Evolutionary conservation across 2,888 invertebrate species (phyloP).

Genomic region (Masnerella sp.): DNA sequence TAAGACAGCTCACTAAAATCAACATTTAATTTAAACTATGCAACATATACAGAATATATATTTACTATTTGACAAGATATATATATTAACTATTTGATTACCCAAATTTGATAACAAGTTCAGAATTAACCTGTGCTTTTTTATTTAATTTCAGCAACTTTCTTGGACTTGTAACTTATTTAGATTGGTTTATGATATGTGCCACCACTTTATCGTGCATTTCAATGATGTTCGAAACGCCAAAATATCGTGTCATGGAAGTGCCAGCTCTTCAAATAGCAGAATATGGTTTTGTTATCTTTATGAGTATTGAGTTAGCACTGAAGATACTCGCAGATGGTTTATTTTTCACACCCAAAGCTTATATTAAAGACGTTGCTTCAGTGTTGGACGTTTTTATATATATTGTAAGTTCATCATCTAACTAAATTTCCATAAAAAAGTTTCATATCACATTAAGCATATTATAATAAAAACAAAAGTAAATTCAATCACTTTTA

Average conservation of each 20-base stretch:
- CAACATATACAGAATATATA: not conserved
- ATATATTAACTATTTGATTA: no score
- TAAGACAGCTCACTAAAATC: no score
- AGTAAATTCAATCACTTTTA: no score
- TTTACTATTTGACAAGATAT: no score
- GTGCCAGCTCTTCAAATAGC: slow-evolving; percentile 95
- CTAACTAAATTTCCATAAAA: not conserved
- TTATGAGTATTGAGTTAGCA: slow-evolving; percentile 97
- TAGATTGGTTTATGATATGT: slow-evolving; percentile 99
- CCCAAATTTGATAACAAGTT: no score
- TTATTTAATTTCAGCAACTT: slow-evolving; percentile 85
- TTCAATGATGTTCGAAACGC: slow-evolving; percentile 99
- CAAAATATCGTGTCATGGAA: slow-evolving; percentile 95
- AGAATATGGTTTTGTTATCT: slow-evolving; percentile 98
- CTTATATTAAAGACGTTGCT: slow-evolving; percentile 98
- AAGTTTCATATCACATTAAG: no score
- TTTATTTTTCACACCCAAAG: slow-evolving; percentile 98
- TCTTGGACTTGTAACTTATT: slow-evolving; percentile 96
- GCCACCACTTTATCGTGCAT: slow-evolving; percentile 98
- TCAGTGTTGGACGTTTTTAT: slow-evolving; percentile 98
- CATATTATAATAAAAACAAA: no score
- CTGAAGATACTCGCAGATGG: slow-evolving; percentile 98
- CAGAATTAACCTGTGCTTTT: no score
- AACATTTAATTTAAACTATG: no score
- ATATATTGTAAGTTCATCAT: slow-evolving; percentile 85